Conservation (phyloP, 2,113 vertebrate genomes). For the Brachirus orientalis region DNA sequence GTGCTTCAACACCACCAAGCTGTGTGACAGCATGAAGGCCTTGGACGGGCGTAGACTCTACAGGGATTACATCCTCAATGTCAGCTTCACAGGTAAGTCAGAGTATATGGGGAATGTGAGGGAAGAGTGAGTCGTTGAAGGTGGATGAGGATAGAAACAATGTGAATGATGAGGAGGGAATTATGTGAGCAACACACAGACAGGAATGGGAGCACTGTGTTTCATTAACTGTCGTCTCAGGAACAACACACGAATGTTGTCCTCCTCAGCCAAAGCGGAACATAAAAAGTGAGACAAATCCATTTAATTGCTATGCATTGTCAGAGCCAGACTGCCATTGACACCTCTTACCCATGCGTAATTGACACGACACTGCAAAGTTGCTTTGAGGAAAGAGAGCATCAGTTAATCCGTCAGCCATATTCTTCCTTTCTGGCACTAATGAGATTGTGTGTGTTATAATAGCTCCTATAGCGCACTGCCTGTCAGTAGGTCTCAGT, state of each 20-base stretch:
- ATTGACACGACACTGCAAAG: slow-evolving; percentile 74
- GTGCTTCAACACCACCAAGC: slow-evolving; percentile 92
- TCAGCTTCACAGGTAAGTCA: slow-evolving; percentile 95
- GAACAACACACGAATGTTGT: slow-evolving; percentile 55
- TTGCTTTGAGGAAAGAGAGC: slow-evolving; percentile 72
- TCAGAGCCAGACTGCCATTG: slow-evolving; percentile 67
- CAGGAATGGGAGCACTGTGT: slow-evolving; percentile 18
- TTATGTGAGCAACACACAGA: slow-evolving; percentile 16
- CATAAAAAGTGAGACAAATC: slow-evolving; percentile 70
- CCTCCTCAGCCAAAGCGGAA: slow-evolving; percentile 43
- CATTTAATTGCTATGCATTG: slow-evolving; percentile 74
- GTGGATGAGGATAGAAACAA: slow-evolving; percentile 19
- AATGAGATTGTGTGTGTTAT: slow-evolving; percentile 76
- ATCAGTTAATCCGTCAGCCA: slow-evolving; percentile 66
- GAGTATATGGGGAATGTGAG: neutral
- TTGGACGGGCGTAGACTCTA: slow-evolving; percentile 94
- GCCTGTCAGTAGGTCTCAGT: slow-evolving; percentile 68
- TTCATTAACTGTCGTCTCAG: slow-evolving; percentile 58
- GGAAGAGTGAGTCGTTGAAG: neutral
- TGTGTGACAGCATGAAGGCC: slow-evolving; percentile 94
- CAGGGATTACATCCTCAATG: slow-evolving; percentile 95
- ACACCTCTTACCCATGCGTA: slow-evolving; percentile 75
- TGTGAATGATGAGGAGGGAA: slow-evolving; percentile 15
- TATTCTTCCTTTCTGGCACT: slow-evolving; percentile 65
- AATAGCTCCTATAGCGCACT: slow-evolving; percentile 73